These are phyloP conservation scores for Holacanthus passer DNA, from an alignment of 2,113 vertebrate species.

Conservation along the genomic window DNA sequence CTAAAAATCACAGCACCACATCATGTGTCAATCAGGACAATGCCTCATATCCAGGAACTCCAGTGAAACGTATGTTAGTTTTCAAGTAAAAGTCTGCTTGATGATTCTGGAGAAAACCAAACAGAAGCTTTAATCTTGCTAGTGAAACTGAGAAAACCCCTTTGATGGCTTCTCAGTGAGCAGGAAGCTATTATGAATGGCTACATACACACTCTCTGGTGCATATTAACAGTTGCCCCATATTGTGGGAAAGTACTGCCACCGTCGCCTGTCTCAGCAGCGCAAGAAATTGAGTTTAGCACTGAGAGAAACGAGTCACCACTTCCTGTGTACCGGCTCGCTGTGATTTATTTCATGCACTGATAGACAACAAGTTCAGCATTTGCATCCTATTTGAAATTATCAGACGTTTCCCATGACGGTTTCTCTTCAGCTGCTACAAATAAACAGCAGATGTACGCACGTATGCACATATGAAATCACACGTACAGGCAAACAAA, in stretches of 20 bases:
- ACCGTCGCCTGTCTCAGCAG: not conserved
- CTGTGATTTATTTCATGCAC: slow-evolving; percentile 78
- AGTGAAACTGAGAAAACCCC: slow-evolving; percentile 70
- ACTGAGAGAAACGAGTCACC: slow-evolving; percentile 50
- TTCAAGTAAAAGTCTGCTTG: not conserved
- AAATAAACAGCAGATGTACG: slow-evolving; percentile 17
- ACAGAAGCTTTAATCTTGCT: not conserved
- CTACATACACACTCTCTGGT: not conserved
- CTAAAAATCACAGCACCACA: not conserved
- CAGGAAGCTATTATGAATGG: slow-evolving; percentile 45
- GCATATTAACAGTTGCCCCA: slow-evolving; percentile 36
- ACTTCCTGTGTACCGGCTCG: slow-evolving; percentile 74
- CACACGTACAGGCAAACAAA: not conserved
- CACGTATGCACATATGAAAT: not conserved
- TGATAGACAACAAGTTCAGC: slow-evolving; percentile 9
- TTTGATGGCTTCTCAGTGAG: slow-evolving; percentile 38
- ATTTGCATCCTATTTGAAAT: slow-evolving; percentile 50
- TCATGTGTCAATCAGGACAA: not conserved
- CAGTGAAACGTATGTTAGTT: not conserved
- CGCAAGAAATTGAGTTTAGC: not conserved
- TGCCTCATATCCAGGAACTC: not conserved
- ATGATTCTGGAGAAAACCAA: slow-evolving; percentile 41
- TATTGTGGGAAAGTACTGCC: slow-evolving; percentile 59
- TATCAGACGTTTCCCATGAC: not conserved
- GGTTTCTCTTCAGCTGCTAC: not conserved